A percentile compares a stretch with the other conserved stretches of the same genome.
Evolutionary conservation across 1,140 invertebrate species (phyloP).

Genomic region (Hycleus cichorii): DNA sequence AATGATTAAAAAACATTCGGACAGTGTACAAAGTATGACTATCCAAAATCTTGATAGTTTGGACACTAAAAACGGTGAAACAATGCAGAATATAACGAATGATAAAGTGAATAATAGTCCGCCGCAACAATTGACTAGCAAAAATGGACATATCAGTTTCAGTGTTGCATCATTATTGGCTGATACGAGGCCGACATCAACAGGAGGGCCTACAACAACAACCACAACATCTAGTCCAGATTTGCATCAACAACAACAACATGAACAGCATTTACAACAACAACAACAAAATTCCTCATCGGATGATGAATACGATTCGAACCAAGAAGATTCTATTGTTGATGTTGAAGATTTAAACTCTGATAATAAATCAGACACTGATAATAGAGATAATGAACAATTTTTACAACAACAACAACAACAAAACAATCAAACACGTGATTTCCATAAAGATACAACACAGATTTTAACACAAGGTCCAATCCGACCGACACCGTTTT

Average conservation of each 20-base stretch:
- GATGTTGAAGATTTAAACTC: conserved; percentile 59
- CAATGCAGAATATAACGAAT: conserved; percentile 44
- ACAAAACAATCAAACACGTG: conserved; percentile 22
- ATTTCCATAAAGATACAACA: conserved; percentile 34
- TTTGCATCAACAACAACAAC: conserved; percentile 28
- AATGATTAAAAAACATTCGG: conserved; percentile 35
- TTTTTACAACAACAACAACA: conserved; percentile 12
- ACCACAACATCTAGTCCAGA: conserved; percentile 35
- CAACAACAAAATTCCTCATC: conserved; percentile 37
- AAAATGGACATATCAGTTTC: conserved; percentile 52
- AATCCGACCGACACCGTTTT: conserved; percentile 59
- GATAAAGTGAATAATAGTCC: conserved; percentile 38
- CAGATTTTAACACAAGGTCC: conserved; percentile 41
- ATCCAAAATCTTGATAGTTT: conserved; percentile 37
- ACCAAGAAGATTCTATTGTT: conserved; percentile 58
- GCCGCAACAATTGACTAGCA: conserved; percentile 35
- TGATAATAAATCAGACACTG: conserved; percentile 36
- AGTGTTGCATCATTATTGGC: conserved; percentile 61
- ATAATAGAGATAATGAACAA: conserved; percentile 23
- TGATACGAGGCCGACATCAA: conserved; percentile 44
- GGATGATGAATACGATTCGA: conserved; percentile 58
- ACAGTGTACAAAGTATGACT: conserved; percentile 40
- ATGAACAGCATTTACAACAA: conserved; percentile 16
- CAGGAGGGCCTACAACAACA: conserved; percentile 37
- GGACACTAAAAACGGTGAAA: conserved; percentile 33